phyloP scores from a whole-genome alignment of 2,888 invertebrate genomes.

The Calliphora vomitoria region DNA sequence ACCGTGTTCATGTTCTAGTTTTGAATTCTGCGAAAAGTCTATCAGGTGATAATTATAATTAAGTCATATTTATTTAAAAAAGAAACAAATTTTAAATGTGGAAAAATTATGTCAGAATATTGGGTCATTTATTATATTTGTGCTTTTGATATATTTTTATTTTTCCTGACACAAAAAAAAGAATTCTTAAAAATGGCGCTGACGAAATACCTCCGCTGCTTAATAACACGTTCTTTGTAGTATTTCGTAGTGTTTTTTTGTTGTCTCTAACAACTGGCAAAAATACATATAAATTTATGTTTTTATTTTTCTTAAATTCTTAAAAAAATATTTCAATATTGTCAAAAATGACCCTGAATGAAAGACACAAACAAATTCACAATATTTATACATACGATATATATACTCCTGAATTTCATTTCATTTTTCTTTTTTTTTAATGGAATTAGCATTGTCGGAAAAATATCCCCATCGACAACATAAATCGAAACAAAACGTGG shows the following conservation, averaged over 20 bases:
- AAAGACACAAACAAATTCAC: background rate
- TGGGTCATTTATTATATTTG: slow-evolving; percentile 49
- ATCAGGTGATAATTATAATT: slow-evolving; percentile 42
- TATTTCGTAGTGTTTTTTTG: background rate
- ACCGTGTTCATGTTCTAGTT: background rate
- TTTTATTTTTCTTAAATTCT: slow-evolving; percentile 20
- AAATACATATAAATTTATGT: background rate
- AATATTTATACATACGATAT: background rate
- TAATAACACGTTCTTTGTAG: slow-evolving; percentile 67
- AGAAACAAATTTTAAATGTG: background rate
- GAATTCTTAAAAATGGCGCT: slow-evolving; percentile 78
- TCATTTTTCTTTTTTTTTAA: slow-evolving; percentile 1
- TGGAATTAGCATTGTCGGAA: slow-evolving; percentile 41
- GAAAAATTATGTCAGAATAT: slow-evolving; percentile 44
- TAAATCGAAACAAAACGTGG: background rate
- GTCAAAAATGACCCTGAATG: slow-evolving; percentile 29
- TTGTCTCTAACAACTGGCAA: background rate
- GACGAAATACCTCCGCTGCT: slow-evolving; percentile 74
- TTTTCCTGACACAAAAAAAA: slow-evolving; percentile 1
- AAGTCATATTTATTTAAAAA: slow-evolving; percentile 62
- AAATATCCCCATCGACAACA: background rate
- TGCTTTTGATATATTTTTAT: background rate
- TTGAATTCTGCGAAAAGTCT: background rate
- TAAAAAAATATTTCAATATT: slow-evolving; percentile 40
- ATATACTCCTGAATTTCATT: slow-evolving; percentile 4